phyloP scores from a whole-genome alignment of 2,888 invertebrate genomes.

The Apeira syringaria region DNA sequence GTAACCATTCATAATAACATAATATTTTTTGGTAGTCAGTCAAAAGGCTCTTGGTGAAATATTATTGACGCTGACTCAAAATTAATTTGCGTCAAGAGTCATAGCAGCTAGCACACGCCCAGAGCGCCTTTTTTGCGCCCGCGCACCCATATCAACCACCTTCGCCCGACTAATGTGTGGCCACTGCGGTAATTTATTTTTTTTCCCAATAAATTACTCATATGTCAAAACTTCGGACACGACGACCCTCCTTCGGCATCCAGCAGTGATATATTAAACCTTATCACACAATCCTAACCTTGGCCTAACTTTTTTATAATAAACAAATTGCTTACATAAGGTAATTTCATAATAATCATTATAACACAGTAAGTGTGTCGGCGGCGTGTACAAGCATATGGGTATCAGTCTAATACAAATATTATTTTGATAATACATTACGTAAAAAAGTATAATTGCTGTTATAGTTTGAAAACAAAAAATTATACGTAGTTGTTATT shows the following conservation, averaged over 20 bases:
- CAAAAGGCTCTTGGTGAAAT: not conserved
- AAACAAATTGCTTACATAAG: no score
- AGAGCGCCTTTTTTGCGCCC: slow-evolving; percentile 72
- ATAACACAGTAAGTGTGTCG: no score
- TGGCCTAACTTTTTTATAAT: slow-evolving; percentile 65
- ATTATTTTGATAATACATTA: no score
- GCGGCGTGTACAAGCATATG: no score
- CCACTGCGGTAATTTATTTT: slow-evolving; percentile 81
- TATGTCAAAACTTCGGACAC: slow-evolving; percentile 77
- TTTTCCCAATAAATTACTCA: slow-evolving; percentile 82
- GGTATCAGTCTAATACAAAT: no score
- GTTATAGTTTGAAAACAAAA: no score
- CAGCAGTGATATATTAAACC: slow-evolving; percentile 75
- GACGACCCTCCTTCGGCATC: slow-evolving; percentile 49
- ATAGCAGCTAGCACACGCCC: slow-evolving; percentile 64
- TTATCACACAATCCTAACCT: slow-evolving; percentile 72
- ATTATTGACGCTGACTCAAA: not conserved
- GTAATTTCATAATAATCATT: no score
- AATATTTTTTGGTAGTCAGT: no score
- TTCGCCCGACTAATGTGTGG: slow-evolving; percentile 78
- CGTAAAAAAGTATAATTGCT: no score
- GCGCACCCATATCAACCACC: slow-evolving; percentile 79
- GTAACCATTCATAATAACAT: no score
- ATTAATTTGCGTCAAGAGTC: slow-evolving; percentile 9
- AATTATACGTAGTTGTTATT: no score